These are phyloP conservation scores for Tangara arthus DNA, from an alignment of 2,797 vertebrate genomes.

Conservation along the genomic window DNA sequence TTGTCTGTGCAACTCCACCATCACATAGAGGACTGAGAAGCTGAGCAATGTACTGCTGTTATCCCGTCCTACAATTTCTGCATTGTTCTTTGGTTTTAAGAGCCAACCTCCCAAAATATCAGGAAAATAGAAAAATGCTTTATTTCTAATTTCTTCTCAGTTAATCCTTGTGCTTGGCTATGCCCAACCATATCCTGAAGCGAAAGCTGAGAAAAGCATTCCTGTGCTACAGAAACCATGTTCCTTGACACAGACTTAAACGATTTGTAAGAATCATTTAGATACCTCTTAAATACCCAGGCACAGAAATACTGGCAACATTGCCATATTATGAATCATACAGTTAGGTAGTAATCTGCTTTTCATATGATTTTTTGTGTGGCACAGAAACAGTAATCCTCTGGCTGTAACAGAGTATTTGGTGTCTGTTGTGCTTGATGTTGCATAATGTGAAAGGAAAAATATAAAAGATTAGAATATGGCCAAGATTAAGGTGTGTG, in stretches of 20 bases:
- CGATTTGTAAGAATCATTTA: background rate
- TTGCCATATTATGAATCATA: background rate
- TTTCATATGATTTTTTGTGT: background rate
- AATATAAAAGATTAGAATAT: background rate
- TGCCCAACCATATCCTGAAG: background rate
- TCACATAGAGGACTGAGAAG: background rate
- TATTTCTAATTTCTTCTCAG: background rate
- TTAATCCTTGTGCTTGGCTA: background rate
- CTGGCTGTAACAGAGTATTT: background rate
- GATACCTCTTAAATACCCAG: background rate
- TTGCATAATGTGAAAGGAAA: background rate
- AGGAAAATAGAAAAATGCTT: background rate
- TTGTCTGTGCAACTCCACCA: background rate
- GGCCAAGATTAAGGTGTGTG: background rate
- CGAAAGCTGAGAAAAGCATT: background rate
- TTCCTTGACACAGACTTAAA: background rate
- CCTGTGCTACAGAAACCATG: background rate
- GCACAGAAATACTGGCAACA: background rate
- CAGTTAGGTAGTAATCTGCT: slow-evolving; percentile 16
- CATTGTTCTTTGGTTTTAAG: background rate
- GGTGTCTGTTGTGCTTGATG: background rate
- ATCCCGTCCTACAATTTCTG: background rate
- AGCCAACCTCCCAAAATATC: background rate
- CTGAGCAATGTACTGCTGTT: background rate
- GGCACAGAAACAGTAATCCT: background rate